Base-by-base conservation (phyloP, 2,888 invertebrate genomes). In the Conops quadrifasciatus region DNA sequence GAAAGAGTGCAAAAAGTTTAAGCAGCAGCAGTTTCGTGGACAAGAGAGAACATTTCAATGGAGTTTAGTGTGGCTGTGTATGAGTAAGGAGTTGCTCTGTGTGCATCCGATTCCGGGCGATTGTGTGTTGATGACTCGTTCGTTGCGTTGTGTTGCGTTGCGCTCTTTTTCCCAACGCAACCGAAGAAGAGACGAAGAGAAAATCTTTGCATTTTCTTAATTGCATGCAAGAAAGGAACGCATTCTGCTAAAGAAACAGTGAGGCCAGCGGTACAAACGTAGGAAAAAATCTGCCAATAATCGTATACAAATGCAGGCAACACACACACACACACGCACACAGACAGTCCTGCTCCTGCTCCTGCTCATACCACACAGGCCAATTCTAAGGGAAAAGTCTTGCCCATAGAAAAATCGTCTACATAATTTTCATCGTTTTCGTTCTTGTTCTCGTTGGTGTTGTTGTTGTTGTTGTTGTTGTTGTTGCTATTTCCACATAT, bases 341-440 rank as follows among this genome's bases (percentile, higher is more conserved):
- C 66, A 72, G 63, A 70, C 62, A 68, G 58, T 65, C 49, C 15
- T n/a, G n/a, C 49, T n/a, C 13, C 15, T 15, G 1, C 49, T n/a
- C 19, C 9, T 11, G 24, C 2, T 21, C 5, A 21, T 56, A 11
- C 53, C 5, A 36, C 21, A 56, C 43, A 43, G 19, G 5, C 47
- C 51, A 56, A 53, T 74, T 74, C 76, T 71, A 72, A 71, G 45
- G 58, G 69, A 74, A 73, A 71, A n/a, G n/a, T n/a, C n/a, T n/a
- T n/a, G n/a, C n/a, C 63, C 51, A 36, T 68, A 59, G 56, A 47
- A 68, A 67, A 59, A 58, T 58, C 64, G 64, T 30, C 43, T 62
- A 51, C 36, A 36, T 36, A 36, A 36, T 36, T 36, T 36, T 36
- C 36, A 36, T 36, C 36, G 36, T n/a, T n/a, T n/a, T n/a, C n/a